phyloP scores from a whole-genome alignment of 37 sponge, comb jelly and placozoan species.

The Oscarella lobularis region DNA sequence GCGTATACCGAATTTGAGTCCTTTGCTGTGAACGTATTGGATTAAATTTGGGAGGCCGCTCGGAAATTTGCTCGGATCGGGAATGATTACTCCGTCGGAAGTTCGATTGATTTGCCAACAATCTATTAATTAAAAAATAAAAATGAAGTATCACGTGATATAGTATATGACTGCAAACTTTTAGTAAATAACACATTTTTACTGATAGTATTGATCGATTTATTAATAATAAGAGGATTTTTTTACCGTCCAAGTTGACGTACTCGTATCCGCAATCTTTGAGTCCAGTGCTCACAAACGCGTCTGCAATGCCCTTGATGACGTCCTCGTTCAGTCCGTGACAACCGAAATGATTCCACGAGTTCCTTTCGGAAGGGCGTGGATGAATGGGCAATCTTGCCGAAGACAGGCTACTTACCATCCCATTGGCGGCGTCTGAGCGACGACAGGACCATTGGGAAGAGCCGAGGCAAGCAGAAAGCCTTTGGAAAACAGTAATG shows the following conservation, averaged over 20 bases:
- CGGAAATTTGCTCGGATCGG: constrained; percentile 1
- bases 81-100: neutral
- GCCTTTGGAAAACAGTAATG: too few species aligned
- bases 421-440: constrained; percentile 1
- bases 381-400: neutral
- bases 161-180: too few species aligned
- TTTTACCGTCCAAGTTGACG: neutral
- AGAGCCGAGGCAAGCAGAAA: too few species aligned
- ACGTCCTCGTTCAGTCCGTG: neutral
- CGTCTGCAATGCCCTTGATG: neutral
- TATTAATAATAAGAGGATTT: neutral
- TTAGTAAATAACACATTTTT: neutral
- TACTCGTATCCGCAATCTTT: neutral
- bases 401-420: neutral
- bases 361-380: neutral
- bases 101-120: constrained; percentile 5
- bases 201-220: neutral
- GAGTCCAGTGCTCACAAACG: neutral
- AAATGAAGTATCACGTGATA: too few species aligned
- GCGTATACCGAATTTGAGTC: neutral
- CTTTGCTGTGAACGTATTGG: neutral
- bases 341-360: neutral
- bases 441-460: too few species aligned
- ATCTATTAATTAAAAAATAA: too few species aligned
- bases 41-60: neutral